Evolutionary conservation across 2,888 invertebrate species (phyloP), one percentile per base, ranked within the genome.

Genomic region (Amiota communis): DNA sequence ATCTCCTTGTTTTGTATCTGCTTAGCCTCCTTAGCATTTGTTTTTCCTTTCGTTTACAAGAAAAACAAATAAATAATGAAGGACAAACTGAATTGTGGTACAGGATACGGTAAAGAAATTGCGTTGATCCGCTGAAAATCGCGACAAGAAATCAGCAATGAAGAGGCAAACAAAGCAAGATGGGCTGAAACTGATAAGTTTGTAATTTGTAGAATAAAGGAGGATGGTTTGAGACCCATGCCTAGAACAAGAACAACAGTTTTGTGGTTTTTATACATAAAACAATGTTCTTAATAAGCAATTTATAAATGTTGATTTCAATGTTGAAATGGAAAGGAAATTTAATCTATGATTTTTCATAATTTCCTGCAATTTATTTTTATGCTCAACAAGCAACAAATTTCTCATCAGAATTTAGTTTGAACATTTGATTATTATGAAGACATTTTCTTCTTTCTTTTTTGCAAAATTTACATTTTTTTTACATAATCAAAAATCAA

Each of bases 401-500:
- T 17, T 15, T 15, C 20, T 59, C 11, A 10, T 20, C 59, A 59
- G 15, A 15, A 15, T 53, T 8, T 57, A 9, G 56, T 57, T 17
- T 59, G 15, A 10, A 10, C 20, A 20, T 59, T 59, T 15, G 59
- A 59, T 59, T 59, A 1, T 15, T 23, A 23, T 23, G 23, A 23
- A 23, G 23, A 23, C 1, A 36, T 6, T 36, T 36, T 6, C 36
- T 36, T 2, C 8, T 36, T 36, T 23, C 3, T 23, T 23, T 12
- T 36, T 63, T 46, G 67, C 71, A 47, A 80, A 76, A 85, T 85
- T 82, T 84, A 73, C 82, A 82, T 82, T 77, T 79, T 77, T 79
- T 80, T 79, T 36, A 36, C 36, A 4, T 85, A 85, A 83, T 81
- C 84, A 75, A 67, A 72, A 65, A 53, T 61, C 72, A 64, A 67